Base-by-base conservation (phyloP, 2,797 vertebrate genomes). In the Brachymystax lenok region DNA sequence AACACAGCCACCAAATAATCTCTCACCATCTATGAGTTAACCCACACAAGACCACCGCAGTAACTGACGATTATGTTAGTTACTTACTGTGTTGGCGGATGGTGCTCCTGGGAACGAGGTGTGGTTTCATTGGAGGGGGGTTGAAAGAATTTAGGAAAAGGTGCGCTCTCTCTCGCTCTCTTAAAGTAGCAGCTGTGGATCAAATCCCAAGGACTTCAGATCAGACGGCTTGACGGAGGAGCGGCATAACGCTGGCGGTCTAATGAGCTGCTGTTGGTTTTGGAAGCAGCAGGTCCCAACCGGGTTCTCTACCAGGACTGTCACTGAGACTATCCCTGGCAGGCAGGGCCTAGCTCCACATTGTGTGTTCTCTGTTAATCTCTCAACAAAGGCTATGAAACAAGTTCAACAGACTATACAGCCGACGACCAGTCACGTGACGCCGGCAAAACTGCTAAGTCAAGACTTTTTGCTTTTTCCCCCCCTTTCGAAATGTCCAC, bases 381-480 rank as follows among this genome's bases (percentile, higher is more conserved):
- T 95, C 93, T 90, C 92, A 94, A 96, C 95, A 96, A 97, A 96
- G 93, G 94, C 95, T 92, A 91, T 92, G 94, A 94, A 93, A 92
- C 90, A 94, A 93, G 94, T 94, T 93, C 92, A 93, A 94, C 94
- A 94, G 94, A 93, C 93, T 91, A 86, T 92, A 92, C 93, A 94
- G 92, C 93, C 90, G 87, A 88, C 81, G 85, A 91, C 86, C 89
- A 68, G 86, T 94, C 94, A 95, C 91, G 92, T 94, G 95, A 95
- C 82, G 74, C 88, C 5, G 78, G 90, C 89, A 93, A 94, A 95
- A 94, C 92, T 94, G 94, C 94, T 90, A 91, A 85, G 91, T 94
- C 92, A 85, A 93, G 92, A 94, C 92, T 94, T 94, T 95, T 93
- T 89, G 82, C 85, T 74, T 86, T 78, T 46, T 67, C 69, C 83